Conservation (phyloP, 2,113 vertebrate genomes). For the Glareola pratincola region DNA sequence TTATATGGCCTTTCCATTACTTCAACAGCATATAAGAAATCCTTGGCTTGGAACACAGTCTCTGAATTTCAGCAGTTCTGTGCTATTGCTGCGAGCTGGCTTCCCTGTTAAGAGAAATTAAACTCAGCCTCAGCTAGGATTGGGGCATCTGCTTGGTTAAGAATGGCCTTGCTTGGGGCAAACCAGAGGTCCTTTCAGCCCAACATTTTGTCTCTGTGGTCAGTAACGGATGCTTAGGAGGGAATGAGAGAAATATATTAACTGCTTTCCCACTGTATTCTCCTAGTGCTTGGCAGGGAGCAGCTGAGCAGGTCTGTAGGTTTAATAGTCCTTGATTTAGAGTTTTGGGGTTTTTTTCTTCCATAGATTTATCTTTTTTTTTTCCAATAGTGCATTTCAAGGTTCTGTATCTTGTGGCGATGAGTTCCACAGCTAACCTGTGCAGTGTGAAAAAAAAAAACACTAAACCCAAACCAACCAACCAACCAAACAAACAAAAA, state of each 20-base stretch:
- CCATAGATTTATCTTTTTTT: not conserved
- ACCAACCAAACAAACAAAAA: not conserved
- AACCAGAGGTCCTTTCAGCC: not conserved
- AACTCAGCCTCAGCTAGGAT: not conserved
- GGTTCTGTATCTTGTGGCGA: not conserved
- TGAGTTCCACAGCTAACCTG: not conserved
- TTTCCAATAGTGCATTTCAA: not conserved
- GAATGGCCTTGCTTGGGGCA: not conserved
- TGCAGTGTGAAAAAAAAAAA: not conserved
- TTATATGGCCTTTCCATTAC: constrained; percentile 34
- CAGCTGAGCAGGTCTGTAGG: not conserved
- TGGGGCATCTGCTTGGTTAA: not conserved
- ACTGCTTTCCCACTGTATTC: not conserved
- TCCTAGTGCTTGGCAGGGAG: not conserved
- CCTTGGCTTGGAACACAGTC: not conserved
- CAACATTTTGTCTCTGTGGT: not conserved
- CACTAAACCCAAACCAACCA: not conserved
- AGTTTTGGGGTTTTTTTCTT: not conserved
- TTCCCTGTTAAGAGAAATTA: not conserved
- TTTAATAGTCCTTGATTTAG: not conserved
- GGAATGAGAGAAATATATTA: not conserved
- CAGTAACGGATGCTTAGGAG: not conserved
- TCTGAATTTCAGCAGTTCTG: not conserved
- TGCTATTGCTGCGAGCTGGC: rapidly evolving
- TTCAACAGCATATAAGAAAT: not conserved